A percentile compares a stretch with the other conserved stretches of the same genome.
Evolutionary conservation across 2,888 invertebrate genomes (phyloP).

Genomic region (Andricus curvator): DNA sequence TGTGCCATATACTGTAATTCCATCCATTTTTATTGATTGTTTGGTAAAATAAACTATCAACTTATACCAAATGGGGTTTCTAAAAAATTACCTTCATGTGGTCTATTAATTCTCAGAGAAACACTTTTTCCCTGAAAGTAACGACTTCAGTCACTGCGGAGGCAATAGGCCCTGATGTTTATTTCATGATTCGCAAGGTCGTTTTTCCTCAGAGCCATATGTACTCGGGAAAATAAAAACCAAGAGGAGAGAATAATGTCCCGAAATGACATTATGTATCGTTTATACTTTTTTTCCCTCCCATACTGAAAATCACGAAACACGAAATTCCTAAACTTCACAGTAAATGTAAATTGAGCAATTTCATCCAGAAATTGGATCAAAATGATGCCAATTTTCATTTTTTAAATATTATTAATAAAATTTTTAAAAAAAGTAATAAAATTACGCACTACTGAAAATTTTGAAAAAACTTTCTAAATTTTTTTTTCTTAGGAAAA

Average conservation of each 20-base stretch:
- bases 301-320: neutral
- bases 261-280: neutral
- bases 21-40: neutral
- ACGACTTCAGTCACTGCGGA: constrained; percentile 64
- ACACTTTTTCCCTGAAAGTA: constrained; percentile 61
- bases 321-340: too few species aligned
- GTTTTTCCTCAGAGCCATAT: constrained; percentile 46
- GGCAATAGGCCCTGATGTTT: constrained; percentile 65
- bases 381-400: too few species aligned
- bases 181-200: constrained; percentile 60
- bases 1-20: too few species aligned
- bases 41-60: neutral
- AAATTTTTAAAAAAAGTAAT: too few species aligned
- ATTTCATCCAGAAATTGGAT: too few species aligned
- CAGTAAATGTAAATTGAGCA: too few species aligned
- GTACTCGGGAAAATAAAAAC: constrained; percentile 51
- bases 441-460: too few species aligned
- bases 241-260: constrained; percentile 17
- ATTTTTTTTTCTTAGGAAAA: too few species aligned
- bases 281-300: neutral
- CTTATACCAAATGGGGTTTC: neutral
- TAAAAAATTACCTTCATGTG: constrained; percentile 73
- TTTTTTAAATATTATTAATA: too few species aligned
- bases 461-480: too few species aligned
- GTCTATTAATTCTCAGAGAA: constrained; percentile 74